Evolutionary conservation across 2,797 vertebrate species (phyloP).

Genomic region (Champsocephalus esox): DNA sequence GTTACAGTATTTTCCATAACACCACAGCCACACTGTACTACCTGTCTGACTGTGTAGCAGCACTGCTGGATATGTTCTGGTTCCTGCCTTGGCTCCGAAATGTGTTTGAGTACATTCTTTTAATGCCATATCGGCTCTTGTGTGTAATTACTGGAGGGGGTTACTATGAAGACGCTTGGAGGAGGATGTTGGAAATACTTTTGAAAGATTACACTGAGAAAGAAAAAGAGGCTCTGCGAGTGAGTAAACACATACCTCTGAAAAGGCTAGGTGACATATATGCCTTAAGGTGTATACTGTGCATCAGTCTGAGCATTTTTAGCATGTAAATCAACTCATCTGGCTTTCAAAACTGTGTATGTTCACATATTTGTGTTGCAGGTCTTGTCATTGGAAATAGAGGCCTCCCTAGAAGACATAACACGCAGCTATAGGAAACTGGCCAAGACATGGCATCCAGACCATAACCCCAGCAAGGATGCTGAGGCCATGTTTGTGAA

Average conservation of each 20-base stretch:
- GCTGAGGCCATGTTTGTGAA: constrained; percentile 89
- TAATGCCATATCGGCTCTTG: constrained; percentile 86
- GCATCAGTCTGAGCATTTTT: background rate
- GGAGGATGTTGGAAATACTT: constrained; percentile 85
- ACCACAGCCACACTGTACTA: constrained; percentile 87
- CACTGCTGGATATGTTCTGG: constrained; percentile 87
- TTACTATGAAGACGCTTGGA: constrained; percentile 82
- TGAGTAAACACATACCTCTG: constrained; percentile 58
- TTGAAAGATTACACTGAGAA: constrained; percentile 84
- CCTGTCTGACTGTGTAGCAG: constrained; percentile 86
- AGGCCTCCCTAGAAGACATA: constrained; percentile 88
- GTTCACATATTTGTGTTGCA: constrained; percentile 63
- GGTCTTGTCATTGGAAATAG: constrained; percentile 85
- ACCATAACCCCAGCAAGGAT: constrained; percentile 88
- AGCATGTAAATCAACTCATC: background rate
- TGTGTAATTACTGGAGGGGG: constrained; percentile 81
- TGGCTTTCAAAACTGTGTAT: background rate
- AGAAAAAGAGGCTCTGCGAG: constrained; percentile 87
- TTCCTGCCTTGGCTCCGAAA: constrained; percentile 86
- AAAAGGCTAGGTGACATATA: background rate
- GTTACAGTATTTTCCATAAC: constrained; percentile 86
- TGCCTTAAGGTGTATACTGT: background rate
- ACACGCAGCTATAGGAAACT: constrained; percentile 86
- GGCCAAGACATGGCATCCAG: constrained; percentile 92
- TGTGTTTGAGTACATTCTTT: constrained; percentile 84